Evolutionary conservation across 2,113 vertebrate species (phyloP).

Genomic region (Callionymus lyra): DNA sequence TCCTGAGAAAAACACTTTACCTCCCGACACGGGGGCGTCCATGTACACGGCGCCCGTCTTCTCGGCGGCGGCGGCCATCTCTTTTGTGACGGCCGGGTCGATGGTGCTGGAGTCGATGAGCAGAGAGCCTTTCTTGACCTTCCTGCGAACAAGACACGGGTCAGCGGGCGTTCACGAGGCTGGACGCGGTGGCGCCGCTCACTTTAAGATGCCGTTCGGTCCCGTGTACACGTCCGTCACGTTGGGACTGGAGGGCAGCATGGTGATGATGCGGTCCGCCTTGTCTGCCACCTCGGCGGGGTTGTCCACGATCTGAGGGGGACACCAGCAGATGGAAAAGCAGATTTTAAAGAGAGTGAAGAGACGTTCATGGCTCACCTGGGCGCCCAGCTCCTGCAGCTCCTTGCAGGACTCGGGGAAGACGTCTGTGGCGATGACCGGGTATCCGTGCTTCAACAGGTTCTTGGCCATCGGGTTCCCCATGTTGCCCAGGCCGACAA

Average conservation of each 20-base stretch:
- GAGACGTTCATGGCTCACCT: conserved; percentile 64
- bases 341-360: neutral
- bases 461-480: conserved; percentile 98
- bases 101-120: conserved; percentile 98
- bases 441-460: conserved; percentile 90
- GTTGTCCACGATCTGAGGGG: conserved; percentile 80
- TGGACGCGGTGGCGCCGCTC: conserved; percentile 28
- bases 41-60: conserved; percentile 96
- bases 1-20: conserved; percentile 62
- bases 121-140: conserved; percentile 93
- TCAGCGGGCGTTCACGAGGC: neutral
- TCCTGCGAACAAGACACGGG: conserved; percentile 63
- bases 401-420: conserved; percentile 97
- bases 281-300: conserved; percentile 92
- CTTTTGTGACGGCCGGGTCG: conserved; percentile 89
- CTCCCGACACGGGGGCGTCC: conserved; percentile 98
- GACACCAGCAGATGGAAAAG: neutral
- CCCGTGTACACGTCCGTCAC: conserved; percentile 87
- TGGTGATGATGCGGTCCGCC: conserved; percentile 95
- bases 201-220: conserved; percentile 91
- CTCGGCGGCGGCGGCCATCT: conserved; percentile 85
- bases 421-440: conserved; percentile 85
- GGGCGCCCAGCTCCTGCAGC: conserved; percentile 84
- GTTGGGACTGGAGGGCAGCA: conserved; percentile 92
- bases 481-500: conserved; percentile 96